Base-by-base conservation (phyloP, 92 coral and sea anemone genomes). In the Heteractis magnifica region DNA sequence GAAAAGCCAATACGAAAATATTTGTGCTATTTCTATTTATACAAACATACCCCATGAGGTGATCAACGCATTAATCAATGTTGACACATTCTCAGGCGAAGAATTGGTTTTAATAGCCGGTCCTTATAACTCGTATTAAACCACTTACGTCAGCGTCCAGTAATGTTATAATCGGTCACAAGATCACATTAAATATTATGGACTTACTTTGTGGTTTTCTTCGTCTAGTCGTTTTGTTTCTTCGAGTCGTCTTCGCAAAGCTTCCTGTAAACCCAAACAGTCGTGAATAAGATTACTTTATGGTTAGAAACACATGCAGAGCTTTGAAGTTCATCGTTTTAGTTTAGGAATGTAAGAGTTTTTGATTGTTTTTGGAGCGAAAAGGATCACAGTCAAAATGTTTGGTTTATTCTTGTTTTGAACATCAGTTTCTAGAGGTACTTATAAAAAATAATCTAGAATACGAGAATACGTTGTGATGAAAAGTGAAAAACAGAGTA, bases 211-310 rank as follows among this genome's bases (percentile, higher is more conserved):
- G 60, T 44, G 56, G 72, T 87, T 89, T 52, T 93, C 97, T 50
- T 90, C 94, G 18, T 81, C 88, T n/a, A 86, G 64, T n/a, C 90
- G 84, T 58, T 90, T 93, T 51, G 94, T 74, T 60, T 93, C 97
- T 53, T 93, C 97, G 10, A 93, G 82, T 60, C 97, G 79, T 77
- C 75, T 90, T 68, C 89, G 87, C 52, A 93, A 84, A 6, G 94
- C 94, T 74, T 93, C 97, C 97, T 93, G 55, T 1, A 12, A 23
- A 77, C 23, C 60, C 26, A 73, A 34, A 83, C 18, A 2, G 9
- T 70, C 10, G 10, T 62, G 70, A 52, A 20, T 76, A 50, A 68
- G 20, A 58, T 11, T 14, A n/a, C 44, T 58, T 12, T 23, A 64
- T 5, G n/a, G 4, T 68, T 26, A 20, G 73, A 68, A 53, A 41